phyloP scores from a whole-genome alignment of 2,113 vertebrate genomes.

The Actenoides hombroni region DNA sequence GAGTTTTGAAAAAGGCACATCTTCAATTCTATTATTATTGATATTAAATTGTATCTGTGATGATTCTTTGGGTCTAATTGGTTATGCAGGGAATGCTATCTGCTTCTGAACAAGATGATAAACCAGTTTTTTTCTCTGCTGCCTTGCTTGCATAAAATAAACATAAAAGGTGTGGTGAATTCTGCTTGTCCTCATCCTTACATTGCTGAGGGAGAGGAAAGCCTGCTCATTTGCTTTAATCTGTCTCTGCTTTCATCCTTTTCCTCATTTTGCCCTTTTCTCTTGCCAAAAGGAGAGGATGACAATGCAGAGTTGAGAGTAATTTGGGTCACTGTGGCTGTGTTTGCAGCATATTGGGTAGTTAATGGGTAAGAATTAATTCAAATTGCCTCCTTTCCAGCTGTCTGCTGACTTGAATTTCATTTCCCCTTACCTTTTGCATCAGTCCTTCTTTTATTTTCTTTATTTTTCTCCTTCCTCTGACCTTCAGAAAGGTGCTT shows the following conservation, averaged over 20 bases:
- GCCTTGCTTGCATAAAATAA: background rate
- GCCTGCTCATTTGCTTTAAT: background rate
- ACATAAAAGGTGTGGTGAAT: background rate
- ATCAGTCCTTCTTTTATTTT: background rate
- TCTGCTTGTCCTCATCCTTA: background rate
- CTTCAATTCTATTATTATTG: background rate
- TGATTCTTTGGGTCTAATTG: background rate
- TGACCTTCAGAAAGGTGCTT: background rate
- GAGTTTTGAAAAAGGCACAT: background rate
- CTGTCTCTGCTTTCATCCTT: background rate
- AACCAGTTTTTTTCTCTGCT: background rate
- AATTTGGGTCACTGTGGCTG: background rate
- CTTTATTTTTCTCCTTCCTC: background rate
- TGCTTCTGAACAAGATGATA: background rate
- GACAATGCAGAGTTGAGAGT: background rate
- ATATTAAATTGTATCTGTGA: background rate
- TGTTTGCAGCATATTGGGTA: background rate
- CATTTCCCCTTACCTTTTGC: background rate
- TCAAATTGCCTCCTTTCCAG: background rate
- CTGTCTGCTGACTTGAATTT: background rate
- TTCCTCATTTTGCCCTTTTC: background rate
- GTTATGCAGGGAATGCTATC: background rate
- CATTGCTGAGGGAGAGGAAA: background rate
- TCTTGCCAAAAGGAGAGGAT: background rate
- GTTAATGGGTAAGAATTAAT: conserved; percentile 15